Evolutionary conservation across 2,888 invertebrate genomes (phyloP).

Genomic region (Rhingia campestris): DNA sequence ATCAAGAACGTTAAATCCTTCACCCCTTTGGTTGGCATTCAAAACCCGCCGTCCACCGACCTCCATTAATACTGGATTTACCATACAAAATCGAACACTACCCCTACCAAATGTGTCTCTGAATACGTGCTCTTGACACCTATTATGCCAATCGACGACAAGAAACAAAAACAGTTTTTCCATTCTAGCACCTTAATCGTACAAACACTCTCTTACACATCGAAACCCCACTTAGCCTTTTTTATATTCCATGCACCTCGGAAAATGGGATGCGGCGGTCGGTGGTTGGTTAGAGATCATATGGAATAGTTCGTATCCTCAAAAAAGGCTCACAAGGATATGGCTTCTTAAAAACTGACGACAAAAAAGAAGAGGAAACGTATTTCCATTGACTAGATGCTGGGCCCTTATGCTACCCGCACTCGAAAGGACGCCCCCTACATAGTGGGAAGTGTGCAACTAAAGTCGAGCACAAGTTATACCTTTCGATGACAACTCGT

Average conservation of each 20-base stretch:
- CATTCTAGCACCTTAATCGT: conserved; percentile 11
- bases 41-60: neutral
- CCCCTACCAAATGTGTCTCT: conserved; percentile 32
- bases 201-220: neutral
- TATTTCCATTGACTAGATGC: conserved; percentile 3
- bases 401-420: neutral
- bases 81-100: conserved; percentile 31
- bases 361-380: too few species aligned
- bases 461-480: conserved; percentile 6
- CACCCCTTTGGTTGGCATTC: neutral
- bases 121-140: conserved; percentile 45
- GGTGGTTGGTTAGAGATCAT: too few species aligned
- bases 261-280: neutral
- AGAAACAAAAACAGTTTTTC: conserved; percentile 40
- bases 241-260: conserved; percentile 9
- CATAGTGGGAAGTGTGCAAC: conserved; percentile 5
- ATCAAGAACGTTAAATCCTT: neutral
- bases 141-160: conserved; percentile 48
- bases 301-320: neutral
- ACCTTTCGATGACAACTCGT: neutral
- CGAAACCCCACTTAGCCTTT: neutral
- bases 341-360: neutral
- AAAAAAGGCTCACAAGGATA: conserved; percentile 1
- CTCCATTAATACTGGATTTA: conserved; percentile 27
- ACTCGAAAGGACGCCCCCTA: conserved; percentile 20